Evolutionary conservation across 2,888 invertebrate genomes (phyloP), one percentile per base, ranked within the genome.

Genomic region (Drosophila kokeensis): DNA sequence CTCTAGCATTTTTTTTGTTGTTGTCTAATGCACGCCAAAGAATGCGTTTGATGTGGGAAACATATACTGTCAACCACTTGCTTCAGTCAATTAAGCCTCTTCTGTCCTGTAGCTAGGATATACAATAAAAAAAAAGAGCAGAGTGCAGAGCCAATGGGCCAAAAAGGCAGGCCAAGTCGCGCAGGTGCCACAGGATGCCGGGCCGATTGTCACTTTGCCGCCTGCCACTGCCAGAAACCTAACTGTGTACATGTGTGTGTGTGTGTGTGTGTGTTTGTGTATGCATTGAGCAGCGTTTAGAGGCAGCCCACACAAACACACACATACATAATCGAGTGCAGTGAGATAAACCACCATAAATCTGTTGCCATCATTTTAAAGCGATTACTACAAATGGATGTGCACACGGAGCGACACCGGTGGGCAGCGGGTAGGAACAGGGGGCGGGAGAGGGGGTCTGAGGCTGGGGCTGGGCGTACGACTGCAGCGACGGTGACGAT

Each of bases 341-440:
- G 85, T 81, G 81, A 87, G 90, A 90, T 90, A 90, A 90, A 90
- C 90, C 89, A 90, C 90, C 87, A 90, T 90, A 90, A 90, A 90
- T 90, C 90, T 90, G 90, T 85, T 90, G 90, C 86, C 90, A 87
- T 90, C 90, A 89, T 89, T 89, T 87, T 86, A 82, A 88, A 89
- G 87, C 81, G 87, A 82, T 88, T 88, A 83, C 84, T 88, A 90
- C 82, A 86, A 87, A 82, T 90, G 85, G 82, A 83, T 85, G 80
- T 89, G 81, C 79, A 79, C 73, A 73, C 69, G 69, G 36, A 49
- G 50, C 48, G 30, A 49, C 52, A 42, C 45, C 18, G 34, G 34
- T 21, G 21, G 38, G 63, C 11, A n/a, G 38, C 13, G 8, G 8
- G 0, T 11, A n/a, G 11, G 8, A 1, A 38, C 2, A 29, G 3